Percentiles rank a stretch among this genome's conserved stretches.
Evolutionary conservation across 2,797 vertebrate species (phyloP).

Genomic region (Tympanoctomys barrerae): DNA sequence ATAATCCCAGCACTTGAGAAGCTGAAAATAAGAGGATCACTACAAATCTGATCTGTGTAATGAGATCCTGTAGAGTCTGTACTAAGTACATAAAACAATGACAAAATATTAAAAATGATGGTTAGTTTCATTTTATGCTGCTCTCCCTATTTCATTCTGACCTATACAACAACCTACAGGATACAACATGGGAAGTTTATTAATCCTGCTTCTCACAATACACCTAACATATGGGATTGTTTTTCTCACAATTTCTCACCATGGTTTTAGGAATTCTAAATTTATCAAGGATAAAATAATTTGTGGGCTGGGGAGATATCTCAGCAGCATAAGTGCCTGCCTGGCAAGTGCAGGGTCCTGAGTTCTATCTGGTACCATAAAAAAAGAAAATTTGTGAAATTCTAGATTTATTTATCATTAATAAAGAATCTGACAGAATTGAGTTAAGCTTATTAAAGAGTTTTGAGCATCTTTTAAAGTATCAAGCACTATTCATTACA

Average conservation of each 20-base stretch:
- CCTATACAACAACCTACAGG: neutral
- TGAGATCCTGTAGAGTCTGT: no score
- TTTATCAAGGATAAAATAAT: neutral
- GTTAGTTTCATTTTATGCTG: neutral
- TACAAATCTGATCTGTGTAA: no score
- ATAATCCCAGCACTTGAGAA: no score
- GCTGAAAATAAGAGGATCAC: no score
- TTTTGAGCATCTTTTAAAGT: constrained; percentile 26
- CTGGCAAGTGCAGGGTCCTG: no score
- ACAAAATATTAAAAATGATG: neutral
- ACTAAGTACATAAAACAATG: no score
- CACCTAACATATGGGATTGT: no score
- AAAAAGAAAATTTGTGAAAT: neutral
- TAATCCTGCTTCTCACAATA: neutral
- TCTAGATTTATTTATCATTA: neutral
- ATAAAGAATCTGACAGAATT: neutral
- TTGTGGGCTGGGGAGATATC: neutral
- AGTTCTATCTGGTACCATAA: no score
- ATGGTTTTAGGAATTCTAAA: neutral
- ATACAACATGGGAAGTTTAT: neutral
- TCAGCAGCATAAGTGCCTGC: no score
- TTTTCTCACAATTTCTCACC: neutral
- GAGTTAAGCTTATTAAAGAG: neutral
- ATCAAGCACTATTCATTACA: neutral
- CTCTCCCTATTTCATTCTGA: neutral